phyloP scores from a whole-genome alignment of 1,140 invertebrate genomes.

The Lanistes nyassanus region DNA sequence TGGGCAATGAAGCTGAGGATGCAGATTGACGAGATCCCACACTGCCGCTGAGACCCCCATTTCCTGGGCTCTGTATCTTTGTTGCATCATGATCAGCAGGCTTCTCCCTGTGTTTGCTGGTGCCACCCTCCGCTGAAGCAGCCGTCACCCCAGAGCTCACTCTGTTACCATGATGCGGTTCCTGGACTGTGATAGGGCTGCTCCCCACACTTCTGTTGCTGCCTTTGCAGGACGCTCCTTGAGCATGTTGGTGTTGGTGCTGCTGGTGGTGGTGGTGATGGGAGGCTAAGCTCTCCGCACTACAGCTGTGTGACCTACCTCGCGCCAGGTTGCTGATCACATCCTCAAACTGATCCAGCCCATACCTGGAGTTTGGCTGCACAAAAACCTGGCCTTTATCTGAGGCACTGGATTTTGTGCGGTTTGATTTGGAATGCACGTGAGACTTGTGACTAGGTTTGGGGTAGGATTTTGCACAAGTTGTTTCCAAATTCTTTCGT shows the following conservation, averaged over 20 bases:
- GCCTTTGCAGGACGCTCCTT: slow-evolving; percentile 27
- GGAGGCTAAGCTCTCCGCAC: slow-evolving; percentile 26
- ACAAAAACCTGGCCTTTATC: slow-evolving; percentile 39
- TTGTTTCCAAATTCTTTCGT: slow-evolving; percentile 28
- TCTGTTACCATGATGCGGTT: slow-evolving; percentile 38
- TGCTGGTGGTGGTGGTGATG: slow-evolving; percentile 14
- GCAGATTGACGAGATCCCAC: slow-evolving; percentile 1
- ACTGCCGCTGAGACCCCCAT: slow-evolving; percentile 21
- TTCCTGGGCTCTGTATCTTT: not conserved
- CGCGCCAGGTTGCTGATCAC: not conserved
- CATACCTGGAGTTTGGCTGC: slow-evolving; percentile 53
- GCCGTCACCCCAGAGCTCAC: no score
- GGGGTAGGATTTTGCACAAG: slow-evolving; percentile 24
- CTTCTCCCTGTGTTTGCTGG: not conserved
- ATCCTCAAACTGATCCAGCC: slow-evolving; percentile 52
- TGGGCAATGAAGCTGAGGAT: slow-evolving; percentile 30
- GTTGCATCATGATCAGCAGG: not conserved
- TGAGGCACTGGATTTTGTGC: slow-evolving; percentile 6
- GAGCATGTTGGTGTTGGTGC: not conserved
- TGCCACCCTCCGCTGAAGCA: not conserved
- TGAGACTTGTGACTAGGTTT: slow-evolving; percentile 15
- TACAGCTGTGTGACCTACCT: slow-evolving; percentile 21
- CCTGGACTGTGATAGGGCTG: slow-evolving; percentile 51
- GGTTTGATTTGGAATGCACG: not conserved
- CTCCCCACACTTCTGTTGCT: slow-evolving; percentile 55